These are phyloP conservation scores for Rhincodon typus DNA, from an alignment of 2,797 vertebrate genomes.

Conservation along the genomic window DNA sequence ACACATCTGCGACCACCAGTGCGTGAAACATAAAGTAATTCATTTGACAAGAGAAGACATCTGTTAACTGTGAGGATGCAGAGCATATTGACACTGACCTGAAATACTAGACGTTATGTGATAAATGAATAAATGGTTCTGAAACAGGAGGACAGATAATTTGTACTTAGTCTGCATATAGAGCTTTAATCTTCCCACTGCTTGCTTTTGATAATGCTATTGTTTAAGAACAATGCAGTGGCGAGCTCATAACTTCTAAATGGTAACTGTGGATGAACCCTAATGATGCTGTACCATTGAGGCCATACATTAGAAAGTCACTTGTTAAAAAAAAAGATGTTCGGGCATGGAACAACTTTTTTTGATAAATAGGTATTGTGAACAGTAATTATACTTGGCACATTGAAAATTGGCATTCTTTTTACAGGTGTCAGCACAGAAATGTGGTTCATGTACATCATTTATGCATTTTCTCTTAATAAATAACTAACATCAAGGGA, in stretches of 20 bases:
- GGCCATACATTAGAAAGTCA: no score
- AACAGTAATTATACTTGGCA: not conserved
- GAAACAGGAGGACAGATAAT: slow-evolving; percentile 65
- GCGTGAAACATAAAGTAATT: slow-evolving; percentile 78
- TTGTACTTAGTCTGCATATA: slow-evolving; percentile 66
- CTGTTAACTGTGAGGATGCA: slow-evolving; percentile 73
- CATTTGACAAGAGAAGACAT: slow-evolving; percentile 74
- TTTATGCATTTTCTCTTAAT: not conserved
- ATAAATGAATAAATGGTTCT: slow-evolving; percentile 70
- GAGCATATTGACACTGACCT: slow-evolving; percentile 72
- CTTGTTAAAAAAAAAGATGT: no score
- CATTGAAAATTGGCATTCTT: not conserved
- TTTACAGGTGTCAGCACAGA: slow-evolving; percentile 12
- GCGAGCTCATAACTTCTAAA: slow-evolving; percentile 62
- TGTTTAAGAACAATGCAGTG: slow-evolving; percentile 62
- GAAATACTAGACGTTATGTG: slow-evolving; percentile 59
- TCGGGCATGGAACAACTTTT: slow-evolving; percentile 30
- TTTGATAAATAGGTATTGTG: slow-evolving; percentile 30
- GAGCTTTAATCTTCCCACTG: slow-evolving; percentile 61
- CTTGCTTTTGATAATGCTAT: slow-evolving; percentile 60
- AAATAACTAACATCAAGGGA: slow-evolving; percentile 26
- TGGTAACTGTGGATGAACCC: slow-evolving; percentile 55
- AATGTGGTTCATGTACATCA: not conserved
- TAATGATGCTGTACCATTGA: no score
- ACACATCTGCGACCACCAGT: slow-evolving; percentile 76